phyloP scores from a whole-genome alignment of 2,113 vertebrate species.

The Leptobrachium leishanense region DNA sequence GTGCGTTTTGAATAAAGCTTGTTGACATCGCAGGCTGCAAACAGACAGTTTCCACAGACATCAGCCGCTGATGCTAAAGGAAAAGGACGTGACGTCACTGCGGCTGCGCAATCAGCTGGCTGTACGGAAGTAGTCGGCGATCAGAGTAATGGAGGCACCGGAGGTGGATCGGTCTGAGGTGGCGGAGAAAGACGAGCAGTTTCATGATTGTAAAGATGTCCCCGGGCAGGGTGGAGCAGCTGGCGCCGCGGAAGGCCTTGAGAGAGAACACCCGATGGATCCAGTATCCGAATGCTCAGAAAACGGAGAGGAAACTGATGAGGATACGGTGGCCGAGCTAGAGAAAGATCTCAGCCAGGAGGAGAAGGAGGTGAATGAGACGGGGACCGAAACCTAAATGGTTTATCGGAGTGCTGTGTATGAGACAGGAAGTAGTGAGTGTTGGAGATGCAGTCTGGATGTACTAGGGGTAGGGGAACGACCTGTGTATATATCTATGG shows the following conservation, averaged over 20 bases:
- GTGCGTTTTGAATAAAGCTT: background rate
- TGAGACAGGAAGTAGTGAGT: too few species aligned
- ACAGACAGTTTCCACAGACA: background rate
- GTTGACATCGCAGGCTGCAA: background rate
- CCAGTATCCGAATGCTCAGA: background rate
- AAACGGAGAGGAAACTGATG: conserved; percentile 63
- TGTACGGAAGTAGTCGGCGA: background rate
- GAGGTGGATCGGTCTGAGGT: conserved; percentile 26
- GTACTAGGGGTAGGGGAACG: too few species aligned
- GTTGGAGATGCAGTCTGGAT: too few species aligned
- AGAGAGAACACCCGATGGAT: background rate
- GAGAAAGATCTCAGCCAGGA: conserved; percentile 76
- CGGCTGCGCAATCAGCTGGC: background rate
- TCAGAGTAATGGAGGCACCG: conserved; percentile 6
- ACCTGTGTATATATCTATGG: too few species aligned
- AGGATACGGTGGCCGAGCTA: conserved; percentile 71
- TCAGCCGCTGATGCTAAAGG: too few species aligned
- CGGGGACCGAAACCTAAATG: background rate
- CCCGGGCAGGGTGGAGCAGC: conserved; percentile 50
- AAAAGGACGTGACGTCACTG: background rate
- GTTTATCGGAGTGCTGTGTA: background rate
- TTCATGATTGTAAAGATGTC: conserved; percentile 69
- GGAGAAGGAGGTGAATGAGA: conserved; percentile 70
- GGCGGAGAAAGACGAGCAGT: conserved; percentile 62
- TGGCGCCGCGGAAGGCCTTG: background rate